Conservation (phyloP, 2,113 vertebrate species). For the Phodopus roborovskii region DNA sequence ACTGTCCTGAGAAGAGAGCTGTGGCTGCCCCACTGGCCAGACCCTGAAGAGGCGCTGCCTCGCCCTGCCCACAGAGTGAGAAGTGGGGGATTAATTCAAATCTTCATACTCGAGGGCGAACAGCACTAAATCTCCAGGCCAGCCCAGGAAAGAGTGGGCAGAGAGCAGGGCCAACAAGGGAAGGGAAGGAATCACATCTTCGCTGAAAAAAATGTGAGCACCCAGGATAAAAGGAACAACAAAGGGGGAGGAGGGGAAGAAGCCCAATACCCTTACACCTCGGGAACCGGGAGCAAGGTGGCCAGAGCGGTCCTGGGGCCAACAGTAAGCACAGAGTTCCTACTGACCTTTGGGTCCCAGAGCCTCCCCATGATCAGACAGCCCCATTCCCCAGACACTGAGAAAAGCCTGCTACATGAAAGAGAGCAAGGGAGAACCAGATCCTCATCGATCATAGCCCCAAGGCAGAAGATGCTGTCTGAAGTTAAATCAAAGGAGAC, state of each 20-base stretch:
- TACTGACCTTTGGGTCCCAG: not conserved
- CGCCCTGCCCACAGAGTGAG: not conserved
- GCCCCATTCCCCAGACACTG: not conserved
- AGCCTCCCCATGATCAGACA: not conserved
- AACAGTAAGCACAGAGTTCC: not conserved
- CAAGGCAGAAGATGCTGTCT: slow-evolving; percentile 63
- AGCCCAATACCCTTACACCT: not conserved
- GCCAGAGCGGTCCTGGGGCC: not conserved
- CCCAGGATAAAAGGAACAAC: not conserved
- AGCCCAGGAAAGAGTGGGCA: not conserved
- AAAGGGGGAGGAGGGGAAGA: not conserved
- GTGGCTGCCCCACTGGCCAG: not conserved
- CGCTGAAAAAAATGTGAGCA: not conserved
- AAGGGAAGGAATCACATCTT: not conserved
- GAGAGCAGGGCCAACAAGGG: not conserved
- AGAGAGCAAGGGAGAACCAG: not conserved
- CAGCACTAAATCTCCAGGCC: not conserved
- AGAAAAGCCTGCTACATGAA: slow-evolving; percentile 38
- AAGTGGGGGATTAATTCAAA: not conserved
- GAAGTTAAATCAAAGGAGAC: slow-evolving; percentile 60
- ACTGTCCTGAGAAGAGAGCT: not conserved
- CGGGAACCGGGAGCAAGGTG: not conserved
- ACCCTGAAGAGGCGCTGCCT: not conserved
- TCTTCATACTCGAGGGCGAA: not conserved
- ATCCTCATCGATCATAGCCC: slow-evolving; percentile 38